Percentiles rank a stretch among this genome's conserved stretches.
These are phyloP conservation scores for Elephantulus edwardii DNA, from an alignment of 2,113 vertebrate species.

Conservation along the genomic window DNA sequence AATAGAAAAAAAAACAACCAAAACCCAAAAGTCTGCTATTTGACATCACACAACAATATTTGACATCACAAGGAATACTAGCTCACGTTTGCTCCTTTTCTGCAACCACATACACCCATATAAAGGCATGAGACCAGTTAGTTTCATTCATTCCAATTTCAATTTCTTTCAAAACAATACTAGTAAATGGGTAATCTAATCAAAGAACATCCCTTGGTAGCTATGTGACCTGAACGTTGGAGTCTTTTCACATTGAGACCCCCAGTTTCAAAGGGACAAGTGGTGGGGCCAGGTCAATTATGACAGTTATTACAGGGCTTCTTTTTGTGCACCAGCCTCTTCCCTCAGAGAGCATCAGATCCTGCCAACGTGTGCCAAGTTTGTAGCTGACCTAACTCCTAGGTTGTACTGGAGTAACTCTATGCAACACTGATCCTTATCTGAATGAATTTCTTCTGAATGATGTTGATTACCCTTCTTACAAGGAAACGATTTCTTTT, in stretches of 20 bases:
- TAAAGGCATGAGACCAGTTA: background rate
- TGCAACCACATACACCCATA: background rate
- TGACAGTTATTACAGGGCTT: slow-evolving; percentile 31
- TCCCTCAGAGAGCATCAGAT: slow-evolving; percentile 69
- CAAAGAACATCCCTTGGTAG: background rate
- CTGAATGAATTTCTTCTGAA: slow-evolving; percentile 87
- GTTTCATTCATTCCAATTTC: slow-evolving; percentile 4
- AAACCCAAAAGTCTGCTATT: slow-evolving; percentile 53
- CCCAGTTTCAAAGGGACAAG: background rate
- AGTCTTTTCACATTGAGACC: background rate
- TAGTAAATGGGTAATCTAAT: slow-evolving; percentile 37
- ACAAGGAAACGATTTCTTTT: slow-evolving; percentile 79
- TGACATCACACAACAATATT: slow-evolving; percentile 42
- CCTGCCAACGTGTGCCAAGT: slow-evolving; percentile 89
- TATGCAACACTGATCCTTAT: slow-evolving; percentile 94
- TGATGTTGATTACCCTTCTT: slow-evolving; percentile 82
- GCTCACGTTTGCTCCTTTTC: background rate
- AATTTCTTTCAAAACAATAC: slow-evolving; percentile 28
- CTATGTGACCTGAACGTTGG: slow-evolving; percentile 43
- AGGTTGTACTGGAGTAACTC: slow-evolving; percentile 91
- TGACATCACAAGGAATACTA: slow-evolving; percentile 23
- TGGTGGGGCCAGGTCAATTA: background rate
- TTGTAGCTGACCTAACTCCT: slow-evolving; percentile 85
- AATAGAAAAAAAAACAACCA: slow-evolving; percentile 70
- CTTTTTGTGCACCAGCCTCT: slow-evolving; percentile 55